A percentile compares a stretch with the other conserved stretches of the same genome.
Conservation (phyloP, 2,797 vertebrate species). For the Coracias cyanogaster region DNA sequence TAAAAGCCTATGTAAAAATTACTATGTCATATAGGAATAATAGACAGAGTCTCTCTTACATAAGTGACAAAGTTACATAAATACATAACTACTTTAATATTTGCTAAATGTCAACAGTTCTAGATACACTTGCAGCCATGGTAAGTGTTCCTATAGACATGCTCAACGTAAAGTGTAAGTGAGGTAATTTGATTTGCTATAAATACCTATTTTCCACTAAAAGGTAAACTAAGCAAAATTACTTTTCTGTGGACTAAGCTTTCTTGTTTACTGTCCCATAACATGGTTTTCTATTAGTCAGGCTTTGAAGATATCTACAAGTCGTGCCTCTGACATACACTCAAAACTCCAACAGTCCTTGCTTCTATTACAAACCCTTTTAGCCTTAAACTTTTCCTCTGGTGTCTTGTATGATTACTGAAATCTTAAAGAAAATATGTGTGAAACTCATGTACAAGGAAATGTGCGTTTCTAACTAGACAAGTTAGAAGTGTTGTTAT, state of each 20-base stretch:
- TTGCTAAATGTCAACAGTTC: not conserved
- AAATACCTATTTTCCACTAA: not conserved
- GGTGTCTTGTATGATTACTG: not conserved
- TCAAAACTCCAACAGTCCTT: not conserved
- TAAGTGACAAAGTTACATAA: not conserved
- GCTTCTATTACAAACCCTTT: not conserved
- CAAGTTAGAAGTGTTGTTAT: not conserved
- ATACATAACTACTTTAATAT: not conserved
- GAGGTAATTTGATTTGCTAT: not conserved
- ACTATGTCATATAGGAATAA: not conserved
- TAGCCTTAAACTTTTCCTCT: not conserved
- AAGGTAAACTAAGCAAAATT: not conserved
- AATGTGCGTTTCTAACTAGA: not conserved
- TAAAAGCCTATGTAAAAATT: not conserved
- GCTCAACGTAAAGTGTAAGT: not conserved
- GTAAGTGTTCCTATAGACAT: not conserved
- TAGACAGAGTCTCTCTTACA: not conserved
- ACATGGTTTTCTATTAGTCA: not conserved
- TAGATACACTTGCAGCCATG: not conserved
- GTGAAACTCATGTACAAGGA: not conserved
- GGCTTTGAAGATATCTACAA: not conserved
- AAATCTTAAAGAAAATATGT: not conserved
- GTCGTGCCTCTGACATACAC: not conserved
- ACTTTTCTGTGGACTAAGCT: not conserved
- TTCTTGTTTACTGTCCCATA: not conserved